A percentile compares a stretch with the other conserved stretches of the same genome.
Conservation (phyloP, 2,888 invertebrate species). For the Callosobruchus maculatus region DNA sequence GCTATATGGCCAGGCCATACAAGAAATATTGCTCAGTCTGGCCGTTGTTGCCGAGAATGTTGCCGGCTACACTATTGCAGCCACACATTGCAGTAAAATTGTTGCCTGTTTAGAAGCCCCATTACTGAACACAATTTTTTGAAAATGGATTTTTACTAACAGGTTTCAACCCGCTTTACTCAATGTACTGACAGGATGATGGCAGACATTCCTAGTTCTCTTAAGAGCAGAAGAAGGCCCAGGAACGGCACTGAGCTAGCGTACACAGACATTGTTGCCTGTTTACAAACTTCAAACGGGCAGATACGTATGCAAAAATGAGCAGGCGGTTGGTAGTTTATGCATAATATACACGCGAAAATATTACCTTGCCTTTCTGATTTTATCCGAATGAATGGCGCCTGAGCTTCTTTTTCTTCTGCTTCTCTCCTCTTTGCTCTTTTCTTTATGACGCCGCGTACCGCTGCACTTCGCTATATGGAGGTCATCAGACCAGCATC, state of each 20-base stretch:
- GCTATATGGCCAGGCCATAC: too few species aligned
- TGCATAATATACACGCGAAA: constrained; percentile 17
- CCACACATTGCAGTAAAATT: too few species aligned
- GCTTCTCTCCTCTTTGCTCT: not conserved
- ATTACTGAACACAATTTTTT: too few species aligned
- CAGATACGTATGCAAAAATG: constrained; percentile 11
- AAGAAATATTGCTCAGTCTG: too few species aligned
- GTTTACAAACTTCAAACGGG: constrained; percentile 12
- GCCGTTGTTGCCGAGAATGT: too few species aligned
- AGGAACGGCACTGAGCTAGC: not conserved
- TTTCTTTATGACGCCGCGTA: not conserved
- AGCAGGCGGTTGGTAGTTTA: constrained; percentile 8
- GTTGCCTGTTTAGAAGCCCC: too few species aligned
- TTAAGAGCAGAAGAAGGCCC: not conserved
- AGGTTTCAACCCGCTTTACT: too few species aligned
- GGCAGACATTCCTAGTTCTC: too few species aligned
- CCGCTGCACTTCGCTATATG: not conserved
- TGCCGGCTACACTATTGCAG: too few species aligned
- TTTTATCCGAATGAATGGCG: constrained; percentile 23
- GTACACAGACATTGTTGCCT: constrained; percentile 7
- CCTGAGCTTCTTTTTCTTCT: not conserved
- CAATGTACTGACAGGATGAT: too few species aligned
- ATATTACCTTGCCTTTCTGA: constrained; percentile 23
- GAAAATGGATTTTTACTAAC: too few species aligned
- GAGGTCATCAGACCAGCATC: not conserved